These are phyloP conservation scores for Cephalophus harveyi DNA, from an alignment of 2,113 vertebrate genomes.

Conservation along the genomic window DNA sequence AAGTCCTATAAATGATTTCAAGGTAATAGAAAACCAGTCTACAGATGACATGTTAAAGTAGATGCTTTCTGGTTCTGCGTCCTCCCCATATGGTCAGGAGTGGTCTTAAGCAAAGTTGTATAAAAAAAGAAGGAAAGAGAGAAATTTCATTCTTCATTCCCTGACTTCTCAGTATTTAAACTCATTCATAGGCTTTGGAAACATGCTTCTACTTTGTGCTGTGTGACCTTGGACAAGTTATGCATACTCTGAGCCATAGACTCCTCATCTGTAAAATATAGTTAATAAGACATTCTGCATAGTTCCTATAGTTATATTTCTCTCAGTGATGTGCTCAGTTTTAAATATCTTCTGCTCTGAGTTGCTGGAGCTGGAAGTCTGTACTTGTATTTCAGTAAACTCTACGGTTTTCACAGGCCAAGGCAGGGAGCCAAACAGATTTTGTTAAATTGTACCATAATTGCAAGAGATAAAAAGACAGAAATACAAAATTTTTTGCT, in stretches of 20 bases:
- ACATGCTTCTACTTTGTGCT: background rate
- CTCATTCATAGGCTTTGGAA: background rate
- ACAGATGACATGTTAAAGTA: background rate
- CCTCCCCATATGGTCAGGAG: background rate
- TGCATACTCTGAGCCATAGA: background rate
- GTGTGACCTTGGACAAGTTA: background rate
- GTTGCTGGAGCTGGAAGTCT: background rate
- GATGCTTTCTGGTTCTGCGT: background rate
- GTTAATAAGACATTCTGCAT: background rate
- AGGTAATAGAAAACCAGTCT: background rate
- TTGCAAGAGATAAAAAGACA: background rate
- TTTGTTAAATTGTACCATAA: background rate
- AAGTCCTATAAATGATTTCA: constrained; percentile 11
- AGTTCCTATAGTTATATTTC: background rate
- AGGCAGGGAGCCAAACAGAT: background rate
- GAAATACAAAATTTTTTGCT: background rate
- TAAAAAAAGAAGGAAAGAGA: background rate
- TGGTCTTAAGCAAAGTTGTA: background rate
- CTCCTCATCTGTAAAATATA: background rate
- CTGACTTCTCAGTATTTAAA: background rate
- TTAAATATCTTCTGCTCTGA: background rate
- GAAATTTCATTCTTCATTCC: background rate
- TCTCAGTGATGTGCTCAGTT: background rate
- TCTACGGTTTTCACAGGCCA: background rate
- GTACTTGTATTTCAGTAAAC: background rate